These are phyloP conservation scores for Acanthacorydalis orientalis DNA, from an alignment of 2,888 invertebrate genomes.

Conservation along the genomic window DNA sequence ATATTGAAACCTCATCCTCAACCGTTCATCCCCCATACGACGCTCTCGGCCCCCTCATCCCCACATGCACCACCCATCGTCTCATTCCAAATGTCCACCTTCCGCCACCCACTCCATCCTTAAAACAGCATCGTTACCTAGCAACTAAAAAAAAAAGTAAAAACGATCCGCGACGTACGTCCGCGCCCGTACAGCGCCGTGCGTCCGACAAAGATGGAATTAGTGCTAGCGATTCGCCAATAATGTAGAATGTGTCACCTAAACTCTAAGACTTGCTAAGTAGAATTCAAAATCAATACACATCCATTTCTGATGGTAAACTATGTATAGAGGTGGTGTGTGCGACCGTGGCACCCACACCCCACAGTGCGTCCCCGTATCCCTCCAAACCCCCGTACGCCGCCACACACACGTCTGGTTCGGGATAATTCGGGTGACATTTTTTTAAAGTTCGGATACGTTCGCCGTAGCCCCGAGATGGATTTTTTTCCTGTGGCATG, in stretches of 20 bases:
- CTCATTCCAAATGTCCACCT: too few relatives aligned
- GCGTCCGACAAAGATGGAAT: background rate
- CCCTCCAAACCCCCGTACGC: background rate
- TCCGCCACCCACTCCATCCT: too few relatives aligned
- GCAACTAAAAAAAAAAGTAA: background rate
- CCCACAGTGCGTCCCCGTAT: background rate
- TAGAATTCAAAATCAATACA: conserved; percentile 28
- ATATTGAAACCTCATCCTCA: too few relatives aligned
- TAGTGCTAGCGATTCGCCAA: background rate
- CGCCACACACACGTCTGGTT: background rate
- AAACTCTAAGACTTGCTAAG: conserved; percentile 21
- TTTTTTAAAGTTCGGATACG: too few relatives aligned
- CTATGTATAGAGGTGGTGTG: background rate
- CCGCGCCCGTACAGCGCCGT: background rate
- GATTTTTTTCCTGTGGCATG: too few relatives aligned
- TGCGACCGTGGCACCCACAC: background rate
- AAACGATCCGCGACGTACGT: background rate
- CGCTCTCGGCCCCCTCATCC: too few relatives aligned
- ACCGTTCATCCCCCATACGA: too few relatives aligned
- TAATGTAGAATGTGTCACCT: conserved; percentile 21
- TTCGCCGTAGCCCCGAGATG: too few relatives aligned
- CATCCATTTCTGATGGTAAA: background rate
- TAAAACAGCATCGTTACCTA: too few relatives aligned
- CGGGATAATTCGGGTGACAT: background rate
- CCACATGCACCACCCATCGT: too few relatives aligned